These are phyloP conservation scores for Craseonycteris thonglongyai DNA, from an alignment of 2,113 vertebrate species.

Conservation along the genomic window DNA sequence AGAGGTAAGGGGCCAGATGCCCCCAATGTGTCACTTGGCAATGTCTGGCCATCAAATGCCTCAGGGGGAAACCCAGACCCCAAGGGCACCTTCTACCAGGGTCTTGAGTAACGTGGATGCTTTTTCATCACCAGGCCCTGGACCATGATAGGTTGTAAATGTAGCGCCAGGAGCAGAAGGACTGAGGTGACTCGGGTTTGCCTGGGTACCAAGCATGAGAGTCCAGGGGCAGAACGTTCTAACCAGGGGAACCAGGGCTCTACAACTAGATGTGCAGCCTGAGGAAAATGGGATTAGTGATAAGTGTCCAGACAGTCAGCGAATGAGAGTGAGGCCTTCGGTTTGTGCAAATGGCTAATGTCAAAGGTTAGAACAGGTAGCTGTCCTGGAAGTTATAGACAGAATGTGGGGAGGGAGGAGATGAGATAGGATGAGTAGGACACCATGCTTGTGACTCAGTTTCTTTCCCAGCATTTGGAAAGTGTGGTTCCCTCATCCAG, in stretches of 20 bases:
- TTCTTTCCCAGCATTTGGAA: not conserved
- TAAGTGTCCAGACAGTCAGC: not conserved
- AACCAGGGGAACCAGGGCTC: not conserved
- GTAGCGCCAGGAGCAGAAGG: not conserved
- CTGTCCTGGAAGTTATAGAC: not conserved
- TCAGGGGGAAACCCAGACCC: not conserved
- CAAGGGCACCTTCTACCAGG: not conserved
- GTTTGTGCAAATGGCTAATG: not conserved
- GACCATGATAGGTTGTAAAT: not conserved
- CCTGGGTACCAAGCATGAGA: not conserved
- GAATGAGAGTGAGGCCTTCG: not conserved
- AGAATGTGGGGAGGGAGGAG: not conserved
- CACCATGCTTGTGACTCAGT: not conserved
- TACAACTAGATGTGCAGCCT: not conserved
- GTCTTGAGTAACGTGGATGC: not conserved
- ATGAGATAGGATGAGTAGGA: not conserved
- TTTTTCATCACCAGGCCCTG: not conserved
- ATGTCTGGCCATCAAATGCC: not conserved
- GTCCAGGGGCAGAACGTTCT: not conserved
- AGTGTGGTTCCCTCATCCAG: not conserved
- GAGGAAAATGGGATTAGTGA: not conserved
- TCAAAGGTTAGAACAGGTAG: not conserved
- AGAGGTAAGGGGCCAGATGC: not conserved
- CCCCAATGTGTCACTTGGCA: not conserved
- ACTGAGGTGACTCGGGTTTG: not conserved